Conservation (phyloP, 2,888 invertebrate genomes). For the Calliscelio sp. region DNA sequence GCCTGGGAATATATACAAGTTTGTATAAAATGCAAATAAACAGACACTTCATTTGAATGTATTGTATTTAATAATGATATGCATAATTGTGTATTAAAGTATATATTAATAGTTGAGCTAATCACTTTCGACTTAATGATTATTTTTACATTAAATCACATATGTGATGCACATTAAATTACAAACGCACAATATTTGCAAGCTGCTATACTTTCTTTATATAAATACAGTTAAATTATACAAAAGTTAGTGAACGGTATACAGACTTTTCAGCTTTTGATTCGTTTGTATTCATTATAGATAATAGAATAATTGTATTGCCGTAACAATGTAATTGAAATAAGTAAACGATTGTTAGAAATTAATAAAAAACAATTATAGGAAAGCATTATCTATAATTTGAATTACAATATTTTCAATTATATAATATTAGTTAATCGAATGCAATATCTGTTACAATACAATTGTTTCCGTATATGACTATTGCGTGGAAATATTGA, state of each 20-base stretch:
- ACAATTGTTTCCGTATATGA: slow-evolving; percentile 32
- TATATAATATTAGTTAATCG: not conserved
- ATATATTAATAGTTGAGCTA: slow-evolving; percentile 66
- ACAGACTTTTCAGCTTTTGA: no score
- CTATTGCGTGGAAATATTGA: slow-evolving; percentile 28
- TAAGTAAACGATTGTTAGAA: no score
- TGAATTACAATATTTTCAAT: no score
- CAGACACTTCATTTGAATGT: slow-evolving; percentile 19
- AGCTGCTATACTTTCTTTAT: slow-evolving; percentile 39
- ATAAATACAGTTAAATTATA: slow-evolving; percentile 57
- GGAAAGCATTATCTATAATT: not conserved
- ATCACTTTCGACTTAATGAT: slow-evolving; percentile 51
- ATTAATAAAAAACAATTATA: no score
- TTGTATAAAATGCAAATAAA: slow-evolving; percentile 5
- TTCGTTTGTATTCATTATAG: no score
- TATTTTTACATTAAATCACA: slow-evolving; percentile 59
- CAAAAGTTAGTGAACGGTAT: slow-evolving; percentile 20
- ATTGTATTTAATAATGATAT: slow-evolving; percentile 52
- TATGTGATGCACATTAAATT: slow-evolving; percentile 51
- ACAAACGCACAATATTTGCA: slow-evolving; percentile 36
- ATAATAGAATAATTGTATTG: no score
- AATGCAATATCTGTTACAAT: not conserved
- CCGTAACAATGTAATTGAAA: no score
- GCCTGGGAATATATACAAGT: not conserved
- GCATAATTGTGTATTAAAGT: slow-evolving; percentile 39